phyloP scores from a whole-genome alignment of 2,797 vertebrate species.

The Vespertilio murinus region DNA sequence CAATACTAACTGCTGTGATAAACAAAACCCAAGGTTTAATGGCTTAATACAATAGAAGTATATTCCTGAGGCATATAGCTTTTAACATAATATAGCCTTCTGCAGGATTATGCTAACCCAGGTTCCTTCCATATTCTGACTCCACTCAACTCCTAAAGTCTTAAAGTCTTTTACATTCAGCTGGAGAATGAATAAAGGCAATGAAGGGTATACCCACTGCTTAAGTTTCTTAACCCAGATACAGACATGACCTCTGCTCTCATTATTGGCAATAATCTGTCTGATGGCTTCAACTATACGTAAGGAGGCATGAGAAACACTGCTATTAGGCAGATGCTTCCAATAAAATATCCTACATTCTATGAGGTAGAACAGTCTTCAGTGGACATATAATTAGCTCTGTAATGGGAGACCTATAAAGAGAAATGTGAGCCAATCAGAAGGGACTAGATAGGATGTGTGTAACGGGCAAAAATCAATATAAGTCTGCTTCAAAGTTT shows the following conservation, averaged over 20 bases:
- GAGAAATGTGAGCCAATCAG: not conserved
- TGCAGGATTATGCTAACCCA: not conserved
- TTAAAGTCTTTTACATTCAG: slow-evolving; percentile 18
- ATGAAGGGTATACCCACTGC: not conserved
- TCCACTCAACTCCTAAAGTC: not conserved
- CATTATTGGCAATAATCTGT: not conserved
- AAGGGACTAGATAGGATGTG: not conserved
- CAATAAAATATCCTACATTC: not conserved
- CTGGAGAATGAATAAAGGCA: not conserved
- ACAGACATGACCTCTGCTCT: not conserved
- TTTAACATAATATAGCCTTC: not conserved
- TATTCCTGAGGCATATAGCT: not conserved
- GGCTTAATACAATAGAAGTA: not conserved
- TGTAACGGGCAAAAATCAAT: slow-evolving; percentile 2
- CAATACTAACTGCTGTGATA: not conserved
- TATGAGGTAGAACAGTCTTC: not conserved
- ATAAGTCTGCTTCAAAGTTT: not conserved
- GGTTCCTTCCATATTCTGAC: not conserved
- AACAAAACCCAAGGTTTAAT: not conserved
- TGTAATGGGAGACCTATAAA: not conserved
- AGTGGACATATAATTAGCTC: not conserved
- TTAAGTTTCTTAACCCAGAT: slow-evolving; percentile 29
- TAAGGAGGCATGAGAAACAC: not conserved
- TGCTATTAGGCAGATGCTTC: not conserved
- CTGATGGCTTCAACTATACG: not conserved